Evolutionary conservation across 2,113 vertebrate species (phyloP).

Genomic region (Vulpes ferrilata): DNA sequence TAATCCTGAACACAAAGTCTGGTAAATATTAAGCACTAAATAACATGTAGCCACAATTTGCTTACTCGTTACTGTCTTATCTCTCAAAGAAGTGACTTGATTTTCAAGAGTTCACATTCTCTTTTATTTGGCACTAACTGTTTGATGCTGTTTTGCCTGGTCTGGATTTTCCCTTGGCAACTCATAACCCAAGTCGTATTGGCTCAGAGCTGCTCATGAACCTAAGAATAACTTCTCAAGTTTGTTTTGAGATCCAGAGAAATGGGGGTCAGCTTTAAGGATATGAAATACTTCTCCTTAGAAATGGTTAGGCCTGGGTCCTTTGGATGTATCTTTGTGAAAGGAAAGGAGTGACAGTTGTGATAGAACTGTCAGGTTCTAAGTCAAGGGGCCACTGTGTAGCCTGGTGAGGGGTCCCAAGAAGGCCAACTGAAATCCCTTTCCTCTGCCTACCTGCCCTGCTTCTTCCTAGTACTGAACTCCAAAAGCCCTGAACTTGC

Average conservation of each 20-base stretch:
- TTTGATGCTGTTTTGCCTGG: neutral
- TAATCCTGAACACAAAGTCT: neutral
- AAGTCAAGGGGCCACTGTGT: too few relatives aligned
- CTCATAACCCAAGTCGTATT: neutral
- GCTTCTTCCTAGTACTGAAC: neutral
- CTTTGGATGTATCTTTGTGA: neutral
- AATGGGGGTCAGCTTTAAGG: neutral
- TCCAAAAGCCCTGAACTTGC: neutral
- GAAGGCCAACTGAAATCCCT: neutral
- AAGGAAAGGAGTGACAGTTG: neutral
- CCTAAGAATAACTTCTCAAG: neutral
- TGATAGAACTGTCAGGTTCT: neutral
- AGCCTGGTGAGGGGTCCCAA: neutral
- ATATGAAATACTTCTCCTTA: neutral
- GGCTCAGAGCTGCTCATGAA: neutral
- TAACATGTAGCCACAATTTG: neutral
- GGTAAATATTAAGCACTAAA: neutral
- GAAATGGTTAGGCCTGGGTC: neutral
- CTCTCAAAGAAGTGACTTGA: neutral
- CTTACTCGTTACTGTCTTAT: neutral
- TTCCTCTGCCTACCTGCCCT: neutral
- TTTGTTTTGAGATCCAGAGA: neutral
- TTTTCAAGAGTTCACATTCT: neutral
- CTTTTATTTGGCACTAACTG: neutral
- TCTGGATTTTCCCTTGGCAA: neutral